Base-by-base conservation (phyloP, 2,888 invertebrate species). In the Heliconius sara region DNA sequence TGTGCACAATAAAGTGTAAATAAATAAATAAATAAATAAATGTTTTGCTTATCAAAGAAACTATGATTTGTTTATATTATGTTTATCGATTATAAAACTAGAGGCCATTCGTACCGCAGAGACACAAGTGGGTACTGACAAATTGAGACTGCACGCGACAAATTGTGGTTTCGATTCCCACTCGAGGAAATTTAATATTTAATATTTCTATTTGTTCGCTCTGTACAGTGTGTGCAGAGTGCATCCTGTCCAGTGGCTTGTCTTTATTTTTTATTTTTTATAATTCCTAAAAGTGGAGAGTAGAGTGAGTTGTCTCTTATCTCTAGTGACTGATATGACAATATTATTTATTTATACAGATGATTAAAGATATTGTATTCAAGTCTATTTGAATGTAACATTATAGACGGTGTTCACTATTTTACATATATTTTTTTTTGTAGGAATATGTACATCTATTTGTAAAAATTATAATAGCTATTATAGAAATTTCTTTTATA, bases 361-460 rank as follows among this genome's bases (percentile, higher is more conserved):
- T 67, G 19, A 65, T 34, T 67, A 67, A 10, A 34, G 67, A 67
- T 67, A 34, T 67, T 34, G 22, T 67, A 34, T 67, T 67, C 34
- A 67, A 6, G 34, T 34, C 67, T 22, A 22, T 9, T 34, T 10
- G 22, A 22, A 67, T 4, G 67, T 67, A 67, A 67, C 3, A 22
- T 34, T 34, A 22, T 34, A 67, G 22, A 34, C 10, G 22, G 34
- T 34, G 67, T 19, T 67, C 34, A 19, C 19, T 67, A 67, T 34
- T 19, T 34, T 67, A 34, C 30, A 30, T 0, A 67, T 34, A 67
- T 4, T 9, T 34, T n/a, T n/a, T 34, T 67, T 19, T 67, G 9
- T 22, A 39, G 10, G 2, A 3, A 30, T 30, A 30, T 30, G 2
- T 67, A 34, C 22, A 60, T 57, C 7, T 57, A 57, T 57, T 30